Evolutionary conservation across 2,113 vertebrate species (phyloP).

Genomic region (Labeo rohita): DNA sequence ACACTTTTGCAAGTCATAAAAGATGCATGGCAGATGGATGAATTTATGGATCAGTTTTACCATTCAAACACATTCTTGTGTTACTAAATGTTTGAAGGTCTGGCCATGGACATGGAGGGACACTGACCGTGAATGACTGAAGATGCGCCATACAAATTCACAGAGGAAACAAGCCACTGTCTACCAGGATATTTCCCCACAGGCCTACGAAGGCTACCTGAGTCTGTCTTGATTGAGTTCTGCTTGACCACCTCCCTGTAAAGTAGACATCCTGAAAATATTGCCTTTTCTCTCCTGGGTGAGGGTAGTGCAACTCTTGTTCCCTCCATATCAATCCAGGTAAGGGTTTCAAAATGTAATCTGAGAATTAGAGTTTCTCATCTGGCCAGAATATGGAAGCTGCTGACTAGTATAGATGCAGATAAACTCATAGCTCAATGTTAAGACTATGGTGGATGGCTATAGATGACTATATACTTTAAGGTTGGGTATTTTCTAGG

Average conservation of each 20-base stretch:
- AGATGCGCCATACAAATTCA: conserved; percentile 10
- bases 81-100: not conserved
- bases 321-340: not conserved
- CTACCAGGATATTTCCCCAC: conserved; percentile 48
- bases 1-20: not conserved
- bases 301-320: conserved; percentile 19
- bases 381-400: not conserved
- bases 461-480: not conserved
- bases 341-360: not conserved
- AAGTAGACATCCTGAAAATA: conserved; percentile 32
- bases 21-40: not conserved
- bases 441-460: not conserved
- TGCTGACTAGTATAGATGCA: not conserved
- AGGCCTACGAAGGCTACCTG: conserved; percentile 46
- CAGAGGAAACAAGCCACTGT: conserved; percentile 6
- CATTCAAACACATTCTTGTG: not conserved
- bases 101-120: not conserved
- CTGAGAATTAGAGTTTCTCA: conserved; percentile 13
- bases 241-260: conserved; percentile 40
- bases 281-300: conserved; percentile 40
- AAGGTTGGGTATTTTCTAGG: not conserved
- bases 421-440: not conserved
- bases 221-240: conserved; percentile 46
- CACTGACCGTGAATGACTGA: conserved; percentile 28
- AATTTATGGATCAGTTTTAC: not conserved